A percentile compares a stretch with the other conserved stretches of the same genome.
Evolutionary conservation across 1,140 invertebrate species (phyloP).

Genomic region (Aphelinus certus): DNA sequence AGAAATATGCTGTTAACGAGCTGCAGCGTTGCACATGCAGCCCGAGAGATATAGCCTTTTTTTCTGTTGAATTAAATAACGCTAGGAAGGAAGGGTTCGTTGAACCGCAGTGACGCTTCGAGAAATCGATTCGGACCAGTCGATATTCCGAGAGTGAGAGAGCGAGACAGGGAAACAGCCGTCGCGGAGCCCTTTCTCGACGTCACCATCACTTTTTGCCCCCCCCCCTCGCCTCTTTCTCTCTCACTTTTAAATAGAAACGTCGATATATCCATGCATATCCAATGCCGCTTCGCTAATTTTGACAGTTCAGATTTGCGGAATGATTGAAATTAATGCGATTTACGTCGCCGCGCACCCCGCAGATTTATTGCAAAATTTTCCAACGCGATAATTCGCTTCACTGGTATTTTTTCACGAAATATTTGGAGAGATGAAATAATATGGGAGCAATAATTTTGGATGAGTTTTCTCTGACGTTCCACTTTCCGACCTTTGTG

Average conservation of each 20-base stretch:
- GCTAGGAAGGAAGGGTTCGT: constrained; percentile 38
- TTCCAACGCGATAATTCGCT: no score
- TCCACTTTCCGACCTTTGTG: no score
- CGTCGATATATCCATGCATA: not conserved
- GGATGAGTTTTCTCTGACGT: no score
- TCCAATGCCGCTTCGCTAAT: constrained; percentile 1
- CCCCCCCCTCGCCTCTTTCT: not conserved
- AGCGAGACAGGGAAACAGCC: not conserved
- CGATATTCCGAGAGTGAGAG: constrained; percentile 28
- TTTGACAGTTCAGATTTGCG: not conserved
- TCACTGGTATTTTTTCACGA: no score
- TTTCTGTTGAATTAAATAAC: constrained; percentile 41
- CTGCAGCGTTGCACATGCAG: constrained; percentile 14
- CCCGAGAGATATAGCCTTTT: constrained; percentile 10
- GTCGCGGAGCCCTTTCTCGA: not conserved
- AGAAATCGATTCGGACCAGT: constrained; percentile 38
- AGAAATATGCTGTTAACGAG: constrained; percentile 20
- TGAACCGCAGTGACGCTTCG: constrained; percentile 25
- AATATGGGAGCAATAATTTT: no score
- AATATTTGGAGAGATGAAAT: no score
- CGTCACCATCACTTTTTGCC: not conserved
- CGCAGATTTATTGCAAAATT: no score
- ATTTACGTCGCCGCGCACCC: no score
- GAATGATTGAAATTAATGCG: no score
- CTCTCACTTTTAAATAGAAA: not conserved